Conservation (phyloP, 2,888 invertebrate species). For the Drosophila neonasuta region DNA sequence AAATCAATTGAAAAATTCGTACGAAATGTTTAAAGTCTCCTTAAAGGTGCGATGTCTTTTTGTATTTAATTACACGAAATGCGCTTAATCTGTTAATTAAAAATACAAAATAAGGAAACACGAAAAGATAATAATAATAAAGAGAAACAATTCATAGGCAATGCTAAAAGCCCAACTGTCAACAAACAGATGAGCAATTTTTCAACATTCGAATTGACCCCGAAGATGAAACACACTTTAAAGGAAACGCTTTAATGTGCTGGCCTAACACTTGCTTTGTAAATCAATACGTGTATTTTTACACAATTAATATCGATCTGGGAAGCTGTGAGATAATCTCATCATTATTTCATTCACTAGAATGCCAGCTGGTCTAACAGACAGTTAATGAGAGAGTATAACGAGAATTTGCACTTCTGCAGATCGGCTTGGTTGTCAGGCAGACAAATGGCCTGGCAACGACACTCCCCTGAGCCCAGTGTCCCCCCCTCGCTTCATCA, state of each 20-base stretch:
- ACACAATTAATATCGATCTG: neutral
- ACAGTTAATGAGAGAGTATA: constrained; percentile 29
- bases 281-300: neutral
- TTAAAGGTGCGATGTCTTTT: constrained; percentile 17
- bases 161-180: constrained; percentile 53
- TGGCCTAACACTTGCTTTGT: neutral
- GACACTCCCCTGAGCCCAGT: neutral
- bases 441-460: constrained; percentile 49
- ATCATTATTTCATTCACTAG: constrained; percentile 7
- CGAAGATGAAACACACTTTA: constrained; percentile 31
- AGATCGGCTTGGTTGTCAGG: constrained; percentile 33
- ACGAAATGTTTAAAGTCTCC: constrained; percentile 25
- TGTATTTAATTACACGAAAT: constrained; percentile 31
- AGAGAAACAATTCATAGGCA: constrained; percentile 59
- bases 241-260: neutral
- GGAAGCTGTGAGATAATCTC: constrained; percentile 6
- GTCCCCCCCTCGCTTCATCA: neutral
- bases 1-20: constrained; percentile 49
- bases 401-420: constrained; percentile 36
- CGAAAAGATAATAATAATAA: constrained; percentile 51
- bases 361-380: constrained; percentile 1
- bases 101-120: constrained; percentile 58
- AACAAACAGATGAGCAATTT: constrained; percentile 31
- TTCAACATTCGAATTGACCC: neutral
- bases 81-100: constrained; percentile 70